Evolutionary conservation across 2,797 vertebrate genomes (phyloP).

Genomic region (Jordanella pulchra): DNA sequence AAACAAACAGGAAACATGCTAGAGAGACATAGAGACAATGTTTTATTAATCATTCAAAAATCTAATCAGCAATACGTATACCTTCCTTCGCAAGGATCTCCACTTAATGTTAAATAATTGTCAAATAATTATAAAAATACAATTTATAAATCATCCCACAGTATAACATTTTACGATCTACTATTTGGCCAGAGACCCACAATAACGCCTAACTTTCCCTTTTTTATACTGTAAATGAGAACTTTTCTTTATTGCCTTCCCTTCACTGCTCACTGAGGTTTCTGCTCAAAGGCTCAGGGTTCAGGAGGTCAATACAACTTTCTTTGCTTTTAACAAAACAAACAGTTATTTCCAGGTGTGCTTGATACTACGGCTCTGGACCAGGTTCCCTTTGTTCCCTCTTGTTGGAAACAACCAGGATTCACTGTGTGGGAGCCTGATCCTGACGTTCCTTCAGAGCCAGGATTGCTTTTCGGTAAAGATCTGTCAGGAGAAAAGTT

Average conservation of each 20-base stretch:
- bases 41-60: slow-evolving; percentile 40
- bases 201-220: not conserved
- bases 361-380: slow-evolving; percentile 3
- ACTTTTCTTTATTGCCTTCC: slow-evolving; percentile 20
- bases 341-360: slow-evolving; percentile 10
- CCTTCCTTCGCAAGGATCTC: not conserved
- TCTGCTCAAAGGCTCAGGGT: slow-evolving; percentile 45
- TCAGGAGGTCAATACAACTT: slow-evolving; percentile 15
- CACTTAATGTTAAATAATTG: slow-evolving; percentile 6
- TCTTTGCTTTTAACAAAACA: slow-evolving; percentile 12
- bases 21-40: slow-evolving; percentile 22
- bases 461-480: slow-evolving; percentile 86
- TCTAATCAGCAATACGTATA: slow-evolving; percentile 5
- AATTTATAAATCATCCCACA: slow-evolving; percentile 29
- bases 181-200: slow-evolving; percentile 40
- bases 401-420: slow-evolving; percentile 17
- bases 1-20: not conserved
- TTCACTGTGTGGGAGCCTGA: slow-evolving; percentile 59
- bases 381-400: slow-evolving; percentile 34
- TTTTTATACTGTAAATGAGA: not conserved
- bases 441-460: slow-evolving; percentile 84
- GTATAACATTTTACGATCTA: slow-evolving; percentile 25
- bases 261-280: slow-evolving; percentile 49
- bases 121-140: slow-evolving; percentile 31
- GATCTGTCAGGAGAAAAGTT: slow-evolving; percentile 77